Base-by-base conservation (phyloP, 2,888 invertebrate species). In the Mimas tiliae region DNA sequence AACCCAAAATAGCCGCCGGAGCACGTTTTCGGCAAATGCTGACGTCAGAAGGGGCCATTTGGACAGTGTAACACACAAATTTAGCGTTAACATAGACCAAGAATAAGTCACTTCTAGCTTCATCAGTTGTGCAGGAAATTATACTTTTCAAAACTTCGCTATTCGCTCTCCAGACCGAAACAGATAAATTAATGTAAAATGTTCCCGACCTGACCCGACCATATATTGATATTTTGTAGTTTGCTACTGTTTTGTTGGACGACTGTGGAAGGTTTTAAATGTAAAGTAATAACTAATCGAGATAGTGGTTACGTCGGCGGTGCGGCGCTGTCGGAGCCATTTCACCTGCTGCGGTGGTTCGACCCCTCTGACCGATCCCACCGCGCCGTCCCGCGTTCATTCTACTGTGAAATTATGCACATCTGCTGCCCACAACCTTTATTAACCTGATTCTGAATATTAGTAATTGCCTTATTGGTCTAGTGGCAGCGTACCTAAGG, bases 401-500 rank as follows among this genome's bases (percentile, higher is more conserved):
- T 90, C 85, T 79, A 85, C 91, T 88, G 88, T 90, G 83, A 92
- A 93, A 92, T 91, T 88, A 91, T 88, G 83, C 83, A 83, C 90
- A 90, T 89, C 89, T 90, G 88, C 82, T 78, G 70, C 76, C 76
- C 74, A 75, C 74, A 78, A 77, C 76, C 65, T 71, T 72, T 52
- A 51, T 48, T 58, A 51, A 62, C 16, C 12, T 38, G 9, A 50
- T 19, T 19, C 50, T 50, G 16, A n/a, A 6, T 48, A 16, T 58
- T 42, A 19, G n/a, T n/a, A n/a, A n/a, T n/a, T n/a, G n/a, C n/a
- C n/a, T n/a, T n/a, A n/a, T n/a, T n/a, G n/a, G n/a, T n/a, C n/a
- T n/a, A n/a, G n/a, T n/a, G n/a, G n/a, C n/a, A n/a, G n/a, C n/a
- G n/a, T n/a, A n/a, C n/a, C n/a, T n/a, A n/a, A n/a, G n/a, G n/a